Conservation (phyloP, 2,888 invertebrate species). For the Acanthococcus lagerstroemiae region DNA sequence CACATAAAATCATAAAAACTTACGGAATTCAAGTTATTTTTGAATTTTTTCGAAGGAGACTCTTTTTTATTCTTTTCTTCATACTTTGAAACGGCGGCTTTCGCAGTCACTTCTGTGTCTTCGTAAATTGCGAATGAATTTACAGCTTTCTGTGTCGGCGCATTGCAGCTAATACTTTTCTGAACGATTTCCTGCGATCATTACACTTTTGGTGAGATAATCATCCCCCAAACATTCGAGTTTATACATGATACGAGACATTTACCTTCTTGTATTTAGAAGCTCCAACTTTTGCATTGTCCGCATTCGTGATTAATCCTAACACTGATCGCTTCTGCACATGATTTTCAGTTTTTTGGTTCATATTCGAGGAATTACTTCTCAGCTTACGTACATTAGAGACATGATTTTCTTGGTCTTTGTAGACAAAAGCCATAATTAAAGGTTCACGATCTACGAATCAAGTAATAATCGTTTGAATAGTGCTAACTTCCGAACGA, state of each 20-base stretch:
- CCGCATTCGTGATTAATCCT: constrained; percentile 50
- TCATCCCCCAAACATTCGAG: not conserved
- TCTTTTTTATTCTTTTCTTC: constrained; percentile 8
- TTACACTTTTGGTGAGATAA: not conserved
- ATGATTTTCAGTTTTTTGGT: constrained; percentile 16
- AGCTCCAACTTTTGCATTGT: constrained; percentile 3
- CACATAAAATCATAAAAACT: not conserved
- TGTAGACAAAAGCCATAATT: constrained; percentile 43
- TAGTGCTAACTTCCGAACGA: not conserved
- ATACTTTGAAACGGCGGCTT: not conserved
- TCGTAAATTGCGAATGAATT: constrained; percentile 15
- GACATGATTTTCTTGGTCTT: constrained; percentile 45
- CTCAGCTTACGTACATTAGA: constrained; percentile 22
- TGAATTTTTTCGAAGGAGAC: constrained; percentile 21
- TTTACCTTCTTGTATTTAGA: constrained; percentile 10
- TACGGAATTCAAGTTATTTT: constrained; percentile 15
- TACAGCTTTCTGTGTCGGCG: not conserved
- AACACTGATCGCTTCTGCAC: constrained; percentile 46
- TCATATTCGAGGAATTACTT: not conserved
- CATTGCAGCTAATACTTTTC: not conserved
- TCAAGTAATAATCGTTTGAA: too few species aligned
- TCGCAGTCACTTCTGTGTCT: constrained; percentile 1
- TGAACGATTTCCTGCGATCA: not conserved
- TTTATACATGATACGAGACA: not conserved
- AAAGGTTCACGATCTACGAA: too few species aligned